phyloP scores from a whole-genome alignment of 1,140 invertebrate species.

The Lineus longissimus region DNA sequence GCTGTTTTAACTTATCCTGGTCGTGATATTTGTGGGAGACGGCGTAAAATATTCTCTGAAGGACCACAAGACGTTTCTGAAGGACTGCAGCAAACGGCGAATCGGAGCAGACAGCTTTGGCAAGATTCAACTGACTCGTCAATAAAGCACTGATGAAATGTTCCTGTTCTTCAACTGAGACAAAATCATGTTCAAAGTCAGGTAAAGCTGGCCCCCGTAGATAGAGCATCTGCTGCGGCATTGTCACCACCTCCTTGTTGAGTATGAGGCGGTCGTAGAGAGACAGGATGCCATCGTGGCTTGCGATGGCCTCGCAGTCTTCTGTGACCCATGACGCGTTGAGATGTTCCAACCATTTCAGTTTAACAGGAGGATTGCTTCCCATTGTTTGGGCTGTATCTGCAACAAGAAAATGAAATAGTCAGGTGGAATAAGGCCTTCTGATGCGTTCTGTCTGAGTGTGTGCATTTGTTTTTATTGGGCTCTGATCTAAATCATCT shows the following conservation, averaged over 20 bases:
- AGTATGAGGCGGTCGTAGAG: constrained; percentile 60
- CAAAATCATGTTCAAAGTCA: constrained; percentile 55
- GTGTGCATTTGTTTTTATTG: too few species aligned
- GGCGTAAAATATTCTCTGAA: constrained; percentile 64
- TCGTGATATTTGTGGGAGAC: constrained; percentile 59
- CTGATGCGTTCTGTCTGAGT: too few species aligned
- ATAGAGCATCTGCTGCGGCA: constrained; percentile 51
- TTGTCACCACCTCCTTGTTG: constrained; percentile 57
- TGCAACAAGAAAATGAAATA: too few species aligned
- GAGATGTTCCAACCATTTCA: constrained; percentile 61
- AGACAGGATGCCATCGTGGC: constrained; percentile 56
- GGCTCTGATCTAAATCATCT: too few species aligned
- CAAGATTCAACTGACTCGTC: constrained; percentile 58
- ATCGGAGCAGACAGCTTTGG: constrained; percentile 57
- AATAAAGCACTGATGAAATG: constrained; percentile 58
- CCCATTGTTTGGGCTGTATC: too few species aligned
- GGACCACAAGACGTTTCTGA: constrained; percentile 59
- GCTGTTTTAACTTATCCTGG: constrained; percentile 17
- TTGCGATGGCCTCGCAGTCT: constrained; percentile 60
- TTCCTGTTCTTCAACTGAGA: constrained; percentile 56
- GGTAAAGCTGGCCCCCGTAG: constrained; percentile 52
- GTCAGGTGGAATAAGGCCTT: too few species aligned
- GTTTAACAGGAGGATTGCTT: constrained; percentile 34
- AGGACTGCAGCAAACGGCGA: constrained; percentile 60
- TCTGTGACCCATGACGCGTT: constrained; percentile 61